phyloP scores from a whole-genome alignment of 2,113 vertebrate genomes.

The Atherinomorus stipes region DNA sequence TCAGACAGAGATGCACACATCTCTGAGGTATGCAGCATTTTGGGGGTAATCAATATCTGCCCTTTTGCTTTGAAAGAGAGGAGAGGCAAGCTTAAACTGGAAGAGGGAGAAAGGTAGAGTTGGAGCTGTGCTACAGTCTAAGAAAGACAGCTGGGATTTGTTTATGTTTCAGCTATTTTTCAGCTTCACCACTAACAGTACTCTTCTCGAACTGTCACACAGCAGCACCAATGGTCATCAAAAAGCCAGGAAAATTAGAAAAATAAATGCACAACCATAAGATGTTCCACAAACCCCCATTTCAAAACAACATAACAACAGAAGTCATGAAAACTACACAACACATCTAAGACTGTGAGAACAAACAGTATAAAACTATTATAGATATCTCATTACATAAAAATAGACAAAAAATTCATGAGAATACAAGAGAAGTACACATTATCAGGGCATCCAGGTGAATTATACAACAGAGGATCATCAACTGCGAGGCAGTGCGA shows the following conservation, averaged over 20 bases:
- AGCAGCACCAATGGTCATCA: background rate
- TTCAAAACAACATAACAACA: no score
- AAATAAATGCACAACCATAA: background rate
- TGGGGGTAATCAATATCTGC: slow-evolving; percentile 68
- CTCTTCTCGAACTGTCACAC: background rate
- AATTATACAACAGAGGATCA: background rate
- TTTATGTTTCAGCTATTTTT: background rate
- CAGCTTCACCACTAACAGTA: background rate
- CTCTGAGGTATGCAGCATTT: slow-evolving; percentile 53
- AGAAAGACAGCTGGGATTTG: background rate
- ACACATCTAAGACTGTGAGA: background rate
- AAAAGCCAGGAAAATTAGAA: background rate
- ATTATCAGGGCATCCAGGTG: background rate
- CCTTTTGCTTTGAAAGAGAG: slow-evolving; percentile 50
- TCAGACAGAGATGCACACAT: slow-evolving; percentile 42
- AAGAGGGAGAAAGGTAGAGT: background rate
- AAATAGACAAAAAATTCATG: background rate
- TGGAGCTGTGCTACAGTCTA: background rate
- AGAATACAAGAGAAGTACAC: background rate
- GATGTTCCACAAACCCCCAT: background rate
- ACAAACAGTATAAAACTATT: background rate
- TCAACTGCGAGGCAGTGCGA: background rate
- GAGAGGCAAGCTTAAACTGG: background rate
- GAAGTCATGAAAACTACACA: no score
- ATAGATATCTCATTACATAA: background rate